Evolutionary conservation across 2,113 vertebrate species (phyloP).

Genomic region (Sinosuthora webbiana): DNA sequence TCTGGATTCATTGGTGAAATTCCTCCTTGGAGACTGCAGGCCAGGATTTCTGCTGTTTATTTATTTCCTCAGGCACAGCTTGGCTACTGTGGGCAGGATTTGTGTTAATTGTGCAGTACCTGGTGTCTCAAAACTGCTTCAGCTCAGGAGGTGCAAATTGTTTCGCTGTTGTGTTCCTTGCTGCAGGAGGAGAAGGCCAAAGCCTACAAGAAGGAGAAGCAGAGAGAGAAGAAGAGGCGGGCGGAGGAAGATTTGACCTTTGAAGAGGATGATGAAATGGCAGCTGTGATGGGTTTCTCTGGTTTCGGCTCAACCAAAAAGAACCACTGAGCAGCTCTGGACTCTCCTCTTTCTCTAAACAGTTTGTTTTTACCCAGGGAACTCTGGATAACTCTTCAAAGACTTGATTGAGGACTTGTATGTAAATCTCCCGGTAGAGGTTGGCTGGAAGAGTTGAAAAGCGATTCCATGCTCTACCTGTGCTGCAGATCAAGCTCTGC

Average conservation of each 20-base stretch:
- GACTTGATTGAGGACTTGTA: constrained; percentile 49
- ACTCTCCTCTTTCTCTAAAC: constrained; percentile 36
- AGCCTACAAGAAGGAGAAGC: constrained; percentile 97
- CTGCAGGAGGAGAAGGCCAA: constrained; percentile 96
- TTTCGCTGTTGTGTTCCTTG: not conserved
- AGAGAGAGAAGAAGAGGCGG: constrained; percentile 91
- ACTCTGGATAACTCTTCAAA: constrained; percentile 55
- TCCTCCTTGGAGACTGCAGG: not conserved
- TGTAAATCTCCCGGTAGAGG: constrained; percentile 35
- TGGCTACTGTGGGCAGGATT: not conserved
- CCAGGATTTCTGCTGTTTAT: not conserved
- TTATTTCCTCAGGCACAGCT: not conserved
- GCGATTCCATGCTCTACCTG: constrained; percentile 13
- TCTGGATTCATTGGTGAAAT: not conserved
- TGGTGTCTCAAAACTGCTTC: not conserved
- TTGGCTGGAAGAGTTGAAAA: constrained; percentile 35
- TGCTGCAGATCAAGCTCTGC: constrained; percentile 41
- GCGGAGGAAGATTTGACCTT: constrained; percentile 91
- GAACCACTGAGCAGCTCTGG: constrained; percentile 81
- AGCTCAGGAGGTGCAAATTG: not conserved
- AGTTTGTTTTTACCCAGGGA: constrained; percentile 60
- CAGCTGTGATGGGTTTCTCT: constrained; percentile 98
- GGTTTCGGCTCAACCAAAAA: constrained; percentile 96
- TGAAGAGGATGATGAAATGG: constrained; percentile 97
- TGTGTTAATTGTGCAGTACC: not conserved